Conservation (phyloP, 2,888 invertebrate genomes). For the Pandemis heparana region DNA sequence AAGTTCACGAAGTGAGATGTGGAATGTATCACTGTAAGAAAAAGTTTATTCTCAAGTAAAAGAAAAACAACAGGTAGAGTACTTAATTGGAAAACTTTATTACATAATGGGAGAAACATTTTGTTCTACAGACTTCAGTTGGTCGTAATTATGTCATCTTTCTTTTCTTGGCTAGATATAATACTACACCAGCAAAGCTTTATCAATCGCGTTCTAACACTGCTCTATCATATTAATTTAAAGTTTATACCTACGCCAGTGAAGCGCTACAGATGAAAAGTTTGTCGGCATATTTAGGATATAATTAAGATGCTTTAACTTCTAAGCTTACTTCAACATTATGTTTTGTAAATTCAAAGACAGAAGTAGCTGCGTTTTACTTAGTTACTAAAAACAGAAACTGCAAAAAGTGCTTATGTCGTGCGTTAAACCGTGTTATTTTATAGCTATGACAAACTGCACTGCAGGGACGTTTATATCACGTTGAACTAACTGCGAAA, state of each 20-base stretch:
- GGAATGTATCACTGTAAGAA: constrained; percentile 80
- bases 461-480: constrained; percentile 3
- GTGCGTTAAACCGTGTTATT: background rate
- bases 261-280: background rate
- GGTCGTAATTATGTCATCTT: background rate
- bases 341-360: background rate
- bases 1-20: constrained; percentile 83
- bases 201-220: background rate
- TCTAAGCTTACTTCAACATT: background rate
- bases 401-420: background rate
- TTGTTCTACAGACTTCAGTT: background rate
- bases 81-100: constrained; percentile 15
- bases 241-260: background rate
- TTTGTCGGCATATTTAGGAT: background rate
- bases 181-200: background rate
- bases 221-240: background rate
- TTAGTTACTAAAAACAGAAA: background rate
- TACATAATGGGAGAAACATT: background rate
- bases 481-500: constrained; percentile 43
- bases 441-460: background rate
- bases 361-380: background rate
- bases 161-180: background rate
- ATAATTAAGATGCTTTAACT: too few relatives aligned
- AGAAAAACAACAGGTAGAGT: constrained; percentile 40
- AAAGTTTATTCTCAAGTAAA: constrained; percentile 42